phyloP scores from a whole-genome alignment of 2,888 invertebrate genomes.

The Trichopria drosophilae region DNA sequence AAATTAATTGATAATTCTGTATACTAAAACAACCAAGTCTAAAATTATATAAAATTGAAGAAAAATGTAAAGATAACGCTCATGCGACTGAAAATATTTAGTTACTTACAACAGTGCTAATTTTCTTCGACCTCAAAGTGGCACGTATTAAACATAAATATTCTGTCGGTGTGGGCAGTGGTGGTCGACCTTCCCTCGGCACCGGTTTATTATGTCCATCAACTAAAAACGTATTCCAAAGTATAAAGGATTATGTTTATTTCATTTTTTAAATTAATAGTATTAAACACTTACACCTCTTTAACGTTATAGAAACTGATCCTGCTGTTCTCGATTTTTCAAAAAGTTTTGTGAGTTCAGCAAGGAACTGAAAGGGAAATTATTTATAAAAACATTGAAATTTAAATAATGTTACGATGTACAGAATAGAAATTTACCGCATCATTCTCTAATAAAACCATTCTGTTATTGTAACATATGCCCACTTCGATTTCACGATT shows the following conservation, averaged over 20 bases:
- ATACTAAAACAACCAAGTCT: neutral
- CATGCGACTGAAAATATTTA: too few species aligned
- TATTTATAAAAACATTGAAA: slow-evolving; percentile 11
- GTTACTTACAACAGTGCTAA: slow-evolving; percentile 72
- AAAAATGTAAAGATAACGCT: too few species aligned
- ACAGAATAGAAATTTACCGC: slow-evolving; percentile 60
- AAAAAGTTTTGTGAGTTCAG: slow-evolving; percentile 82
- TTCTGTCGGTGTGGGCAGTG: slow-evolving; percentile 67
- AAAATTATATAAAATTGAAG: neutral
- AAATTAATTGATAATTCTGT: neutral
- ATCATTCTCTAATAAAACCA: slow-evolving; percentile 72
- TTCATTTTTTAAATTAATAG: slow-evolving; percentile 3
- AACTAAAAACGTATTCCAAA: slow-evolving; percentile 62
- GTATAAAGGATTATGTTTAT: neutral
- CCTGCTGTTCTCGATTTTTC: slow-evolving; percentile 79
- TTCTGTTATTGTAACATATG: slow-evolving; percentile 55
- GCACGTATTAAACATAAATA: slow-evolving; percentile 85
- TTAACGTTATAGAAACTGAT: slow-evolving; percentile 86
- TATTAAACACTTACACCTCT: slow-evolving; percentile 76
- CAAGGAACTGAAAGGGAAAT: slow-evolving; percentile 71
- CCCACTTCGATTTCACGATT: slow-evolving; percentile 26
- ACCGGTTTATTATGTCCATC: slow-evolving; percentile 78
- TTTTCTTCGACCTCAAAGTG: slow-evolving; percentile 77
- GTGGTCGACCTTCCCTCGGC: slow-evolving; percentile 70
- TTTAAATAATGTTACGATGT: slow-evolving; percentile 12